phyloP scores from a whole-genome alignment of 1,140 invertebrate genomes.

The Apolygus lucorum region DNA sequence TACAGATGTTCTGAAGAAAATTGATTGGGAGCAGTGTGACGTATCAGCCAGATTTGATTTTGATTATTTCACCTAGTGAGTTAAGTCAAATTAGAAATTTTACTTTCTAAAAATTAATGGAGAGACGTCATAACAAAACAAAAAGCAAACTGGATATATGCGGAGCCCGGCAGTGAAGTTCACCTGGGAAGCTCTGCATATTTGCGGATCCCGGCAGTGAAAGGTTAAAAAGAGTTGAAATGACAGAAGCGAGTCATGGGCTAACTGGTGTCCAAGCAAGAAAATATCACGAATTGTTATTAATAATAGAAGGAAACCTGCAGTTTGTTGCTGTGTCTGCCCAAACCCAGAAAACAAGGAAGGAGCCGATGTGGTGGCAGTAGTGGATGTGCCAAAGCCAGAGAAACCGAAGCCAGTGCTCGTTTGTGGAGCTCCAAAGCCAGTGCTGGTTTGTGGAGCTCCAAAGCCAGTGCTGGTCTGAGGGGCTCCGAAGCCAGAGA shows the following conservation, averaged over 20 bases:
- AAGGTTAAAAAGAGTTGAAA: background rate
- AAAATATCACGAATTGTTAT: no score
- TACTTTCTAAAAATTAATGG: no score
- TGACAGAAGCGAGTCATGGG: background rate
- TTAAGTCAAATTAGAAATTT: no score
- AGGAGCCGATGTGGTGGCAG: conserved; percentile 27
- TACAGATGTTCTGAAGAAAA: no score
- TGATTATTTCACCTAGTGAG: no score
- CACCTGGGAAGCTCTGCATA: no score
- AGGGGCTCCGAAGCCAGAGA: conserved; percentile 46
- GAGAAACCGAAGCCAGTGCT: conserved; percentile 25
- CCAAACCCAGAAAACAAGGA: conserved; percentile 35
- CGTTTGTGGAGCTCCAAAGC: conserved; percentile 46
- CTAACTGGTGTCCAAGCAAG: background rate
- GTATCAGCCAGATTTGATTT: no score
- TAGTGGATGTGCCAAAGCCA: conserved; percentile 30
- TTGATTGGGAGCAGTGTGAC: no score
- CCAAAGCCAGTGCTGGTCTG: conserved; percentile 40
- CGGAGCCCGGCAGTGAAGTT: no score
- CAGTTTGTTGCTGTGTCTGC: conserved; percentile 30
- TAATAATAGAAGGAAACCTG: no score
- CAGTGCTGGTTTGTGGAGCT: conserved; percentile 39
- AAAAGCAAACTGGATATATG: no score
- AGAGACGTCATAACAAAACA: no score
- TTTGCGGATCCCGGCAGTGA: conserved; percentile 34